Conservation (phyloP, 1,140 invertebrate species). For the Drosophila tani region DNA sequence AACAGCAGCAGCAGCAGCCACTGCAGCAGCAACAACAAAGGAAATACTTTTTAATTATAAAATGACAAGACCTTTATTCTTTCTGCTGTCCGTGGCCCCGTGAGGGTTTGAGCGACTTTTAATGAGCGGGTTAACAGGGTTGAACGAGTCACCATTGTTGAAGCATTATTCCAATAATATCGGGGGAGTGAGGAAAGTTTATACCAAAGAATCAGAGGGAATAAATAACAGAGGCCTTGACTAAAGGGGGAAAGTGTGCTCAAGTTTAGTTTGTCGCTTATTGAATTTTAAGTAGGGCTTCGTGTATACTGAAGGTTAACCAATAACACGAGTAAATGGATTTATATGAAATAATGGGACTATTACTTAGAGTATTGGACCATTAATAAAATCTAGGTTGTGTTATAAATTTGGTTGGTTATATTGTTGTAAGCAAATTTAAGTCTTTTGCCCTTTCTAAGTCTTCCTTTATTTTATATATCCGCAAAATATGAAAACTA, state of each 20-base stretch:
- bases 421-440: too few species aligned
- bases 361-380: too few species aligned
- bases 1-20: slow-evolving; percentile 16
- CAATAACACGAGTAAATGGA: too few species aligned
- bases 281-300: not conserved
- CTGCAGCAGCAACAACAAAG: slow-evolving; percentile 39
- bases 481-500: not conserved
- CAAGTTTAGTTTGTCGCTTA: not conserved
- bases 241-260: not conserved
- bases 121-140: slow-evolving; percentile 53
- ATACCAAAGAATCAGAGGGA: not conserved
- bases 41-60: slow-evolving; percentile 79
- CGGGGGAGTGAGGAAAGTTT: not conserved
- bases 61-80: slow-evolving; percentile 54
- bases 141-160: slow-evolving; percentile 21
- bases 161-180: not conserved
- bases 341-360: too few species aligned
- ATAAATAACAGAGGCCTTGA: not conserved
- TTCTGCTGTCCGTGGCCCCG: slow-evolving; percentile 9
- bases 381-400: too few species aligned
- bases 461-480: not conserved
- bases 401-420: too few species aligned
- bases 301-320: too few species aligned
- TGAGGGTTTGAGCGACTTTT: slow-evolving; percentile 24
- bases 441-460: too few species aligned